A percentile compares a stretch with the other conserved stretches of the same genome.
These are phyloP conservation scores for Grammomys surdaster DNA, from an alignment of 2,113 vertebrate species.

Conservation along the genomic window DNA sequence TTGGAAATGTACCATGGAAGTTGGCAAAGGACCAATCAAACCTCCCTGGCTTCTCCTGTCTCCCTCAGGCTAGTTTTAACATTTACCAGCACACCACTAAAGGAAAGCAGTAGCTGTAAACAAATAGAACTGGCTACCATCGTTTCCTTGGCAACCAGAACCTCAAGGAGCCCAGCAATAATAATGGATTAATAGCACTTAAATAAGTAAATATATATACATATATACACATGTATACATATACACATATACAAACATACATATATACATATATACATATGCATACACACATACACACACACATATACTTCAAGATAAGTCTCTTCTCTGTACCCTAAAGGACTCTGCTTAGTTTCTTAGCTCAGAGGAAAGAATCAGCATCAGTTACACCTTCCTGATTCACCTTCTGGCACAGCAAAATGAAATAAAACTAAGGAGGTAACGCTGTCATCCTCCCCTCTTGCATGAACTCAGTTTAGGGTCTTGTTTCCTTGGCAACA, in stretches of 20 bases:
- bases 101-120: slow-evolving; percentile 43
- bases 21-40: slow-evolving; percentile 20
- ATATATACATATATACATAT: neutral
- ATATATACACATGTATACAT: neutral
- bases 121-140: slow-evolving; percentile 20
- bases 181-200: neutral
- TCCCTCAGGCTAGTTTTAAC: slow-evolving; percentile 19
- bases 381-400: neutral
- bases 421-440: slow-evolving; percentile 50
- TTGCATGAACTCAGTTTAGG: slow-evolving; percentile 54
- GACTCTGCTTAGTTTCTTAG: neutral
- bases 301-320: neutral
- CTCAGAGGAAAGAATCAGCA: slow-evolving; percentile 10
- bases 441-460: neutral
- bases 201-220: neutral
- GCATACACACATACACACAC: neutral
- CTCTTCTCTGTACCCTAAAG: neutral
- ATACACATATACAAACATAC: neutral
- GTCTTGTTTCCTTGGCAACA: slow-evolving; percentile 65
- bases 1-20: slow-evolving; percentile 27
- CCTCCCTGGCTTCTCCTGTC: neutral
- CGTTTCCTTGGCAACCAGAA: slow-evolving; percentile 42
- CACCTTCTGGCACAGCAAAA: slow-evolving; percentile 25
- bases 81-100: slow-evolving; percentile 39
- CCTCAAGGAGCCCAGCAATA: slow-evolving; percentile 4